Conservation (phyloP, 2,797 vertebrate genomes). For the Salarias fasciatus region DNA sequence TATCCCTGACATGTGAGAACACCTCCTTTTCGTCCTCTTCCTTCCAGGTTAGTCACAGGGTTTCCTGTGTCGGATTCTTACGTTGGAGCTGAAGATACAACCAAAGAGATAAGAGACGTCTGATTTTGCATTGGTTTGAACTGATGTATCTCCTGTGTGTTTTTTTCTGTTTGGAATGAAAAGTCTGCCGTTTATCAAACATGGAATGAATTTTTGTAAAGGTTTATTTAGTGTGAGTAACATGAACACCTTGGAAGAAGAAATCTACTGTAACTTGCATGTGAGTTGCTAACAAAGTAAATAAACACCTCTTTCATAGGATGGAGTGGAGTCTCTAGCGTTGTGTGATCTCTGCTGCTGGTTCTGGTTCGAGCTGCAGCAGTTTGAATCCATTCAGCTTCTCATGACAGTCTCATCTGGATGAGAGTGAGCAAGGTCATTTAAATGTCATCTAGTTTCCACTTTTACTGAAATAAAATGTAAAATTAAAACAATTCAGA, state of each 20-base stretch:
- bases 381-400: too few species aligned
- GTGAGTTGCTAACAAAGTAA: constrained; percentile 17
- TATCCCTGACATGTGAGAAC: neutral
- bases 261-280: constrained; percentile 10
- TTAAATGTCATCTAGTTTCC: too few species aligned
- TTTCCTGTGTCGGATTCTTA: constrained; percentile 21
- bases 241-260: neutral
- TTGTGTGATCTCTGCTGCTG: too few species aligned
- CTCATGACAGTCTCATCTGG: too few species aligned
- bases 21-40: constrained; percentile 5
- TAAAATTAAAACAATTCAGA: too few species aligned
- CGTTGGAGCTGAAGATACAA: constrained; percentile 14
- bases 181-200: neutral
- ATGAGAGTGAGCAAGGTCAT: too few species aligned
- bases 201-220: neutral
- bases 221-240: neutral
- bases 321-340: neutral
- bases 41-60: constrained; percentile 50
- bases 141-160: constrained; percentile 11
- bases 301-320: constrained; percentile 42
- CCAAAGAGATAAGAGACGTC: constrained; percentile 5
- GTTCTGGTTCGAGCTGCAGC: too few species aligned
- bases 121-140: constrained; percentile 17
- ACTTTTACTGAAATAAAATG: too few species aligned
- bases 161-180: constrained; percentile 28